Evolutionary conservation across 1,140 invertebrate species (phyloP).

Genomic region (Phenacoccus solenopsis): DNA sequence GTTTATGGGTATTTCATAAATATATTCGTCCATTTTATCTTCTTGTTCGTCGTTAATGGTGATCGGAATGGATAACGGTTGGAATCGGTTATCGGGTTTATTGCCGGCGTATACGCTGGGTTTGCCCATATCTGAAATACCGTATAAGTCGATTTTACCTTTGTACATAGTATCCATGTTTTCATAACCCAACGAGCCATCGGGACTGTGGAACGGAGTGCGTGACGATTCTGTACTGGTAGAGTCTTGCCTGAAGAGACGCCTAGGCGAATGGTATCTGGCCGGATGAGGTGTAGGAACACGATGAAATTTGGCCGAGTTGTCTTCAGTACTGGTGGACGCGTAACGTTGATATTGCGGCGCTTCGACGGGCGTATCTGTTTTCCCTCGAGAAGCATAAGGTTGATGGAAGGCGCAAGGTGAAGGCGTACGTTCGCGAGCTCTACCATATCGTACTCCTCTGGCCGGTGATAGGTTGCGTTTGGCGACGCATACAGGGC

Average conservation of each 20-base stretch:
- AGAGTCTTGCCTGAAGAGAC: background rate
- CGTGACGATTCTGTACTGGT: too few relatives aligned
- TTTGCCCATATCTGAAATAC: too few relatives aligned
- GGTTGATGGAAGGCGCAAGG: background rate
- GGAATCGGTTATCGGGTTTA: too few relatives aligned
- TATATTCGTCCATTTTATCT: background rate
- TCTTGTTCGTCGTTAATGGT: background rate
- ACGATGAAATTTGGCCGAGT: background rate
- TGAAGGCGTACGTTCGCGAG: background rate
- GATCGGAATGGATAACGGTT: too few relatives aligned
- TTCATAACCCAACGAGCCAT: background rate
- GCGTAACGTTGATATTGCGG: too few relatives aligned
- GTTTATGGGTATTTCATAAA: background rate
- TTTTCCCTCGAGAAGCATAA: too few relatives aligned
- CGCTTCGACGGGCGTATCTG: background rate
- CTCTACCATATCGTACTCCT: background rate
- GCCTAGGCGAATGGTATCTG: background rate
- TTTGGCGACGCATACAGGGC: background rate
- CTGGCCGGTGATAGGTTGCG: background rate
- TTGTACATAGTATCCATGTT: background rate
- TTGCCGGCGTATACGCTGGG: too few relatives aligned
- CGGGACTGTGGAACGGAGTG: background rate
- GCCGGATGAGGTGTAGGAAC: too few relatives aligned
- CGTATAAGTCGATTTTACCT: too few relatives aligned
- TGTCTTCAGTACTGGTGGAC: too few relatives aligned